Conservation (phyloP, 1,140 invertebrate species). For the Alviniconcha marisindica region DNA sequence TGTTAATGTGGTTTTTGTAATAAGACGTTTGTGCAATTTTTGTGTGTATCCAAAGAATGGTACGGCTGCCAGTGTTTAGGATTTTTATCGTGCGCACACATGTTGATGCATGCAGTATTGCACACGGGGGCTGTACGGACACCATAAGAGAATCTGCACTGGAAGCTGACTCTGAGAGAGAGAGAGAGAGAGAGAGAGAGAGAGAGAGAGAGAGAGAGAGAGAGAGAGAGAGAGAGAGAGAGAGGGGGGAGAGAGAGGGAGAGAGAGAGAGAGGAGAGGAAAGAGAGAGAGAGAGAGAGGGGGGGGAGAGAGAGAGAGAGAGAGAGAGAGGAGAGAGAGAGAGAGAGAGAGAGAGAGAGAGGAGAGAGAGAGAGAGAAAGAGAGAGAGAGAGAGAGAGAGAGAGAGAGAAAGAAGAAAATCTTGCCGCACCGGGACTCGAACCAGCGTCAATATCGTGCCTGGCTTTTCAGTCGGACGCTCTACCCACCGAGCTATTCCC, state of each 20-base stretch:
- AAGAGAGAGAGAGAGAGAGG: background rate
- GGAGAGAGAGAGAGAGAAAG: constrained; percentile 18
- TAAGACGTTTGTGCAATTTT: no score
- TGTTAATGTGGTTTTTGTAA: no score
- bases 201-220: background rate
- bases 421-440: no score
- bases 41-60: no score
- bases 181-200: constrained; percentile 14
- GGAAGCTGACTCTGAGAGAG: background rate
- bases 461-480: no score
- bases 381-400: constrained; percentile 19
- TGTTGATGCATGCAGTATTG: no score
- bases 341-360: constrained; percentile 15
- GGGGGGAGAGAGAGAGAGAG: background rate
- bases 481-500: no score
- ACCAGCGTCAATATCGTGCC: no score
- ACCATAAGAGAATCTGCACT: no score
- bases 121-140: no score
- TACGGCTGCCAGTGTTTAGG: no score
- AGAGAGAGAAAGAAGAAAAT: constrained; percentile 23
- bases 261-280: background rate
- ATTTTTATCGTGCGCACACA: no score
- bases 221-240: constrained; percentile 10
- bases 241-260: background rate
- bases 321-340: constrained; percentile 9